Conservation (phyloP, 2,113 vertebrate species). For the Nothobranchius furzeri region DNA sequence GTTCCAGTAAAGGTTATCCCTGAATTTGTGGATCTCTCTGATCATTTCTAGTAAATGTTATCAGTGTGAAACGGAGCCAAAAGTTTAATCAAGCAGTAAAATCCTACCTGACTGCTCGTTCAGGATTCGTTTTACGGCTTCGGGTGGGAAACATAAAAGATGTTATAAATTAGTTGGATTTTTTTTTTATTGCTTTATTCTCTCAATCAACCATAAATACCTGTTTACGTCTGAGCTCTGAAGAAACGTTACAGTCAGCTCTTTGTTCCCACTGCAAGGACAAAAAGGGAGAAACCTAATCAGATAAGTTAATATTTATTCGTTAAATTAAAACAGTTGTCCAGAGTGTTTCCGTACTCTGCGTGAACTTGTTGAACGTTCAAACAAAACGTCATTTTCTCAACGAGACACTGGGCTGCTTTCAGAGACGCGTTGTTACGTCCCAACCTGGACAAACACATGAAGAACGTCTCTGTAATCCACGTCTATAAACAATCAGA, state of each 20-base stretch:
- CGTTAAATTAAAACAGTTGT: too few species aligned
- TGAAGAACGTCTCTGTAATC: too few species aligned
- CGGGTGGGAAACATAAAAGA: not conserved
- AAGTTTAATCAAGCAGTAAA: too few species aligned
- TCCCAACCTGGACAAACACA: slow-evolving; percentile 78
- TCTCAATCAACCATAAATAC: slow-evolving; percentile 34
- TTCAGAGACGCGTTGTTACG: slow-evolving; percentile 75
- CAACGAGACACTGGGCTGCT: slow-evolving; percentile 73
- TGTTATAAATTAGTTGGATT: not conserved
- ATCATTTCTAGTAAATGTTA: not conserved
- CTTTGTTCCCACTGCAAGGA: slow-evolving; percentile 59
- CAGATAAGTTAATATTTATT: too few species aligned
- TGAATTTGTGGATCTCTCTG: too few species aligned
- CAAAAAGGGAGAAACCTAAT: not conserved
- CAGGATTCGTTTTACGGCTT: slow-evolving; percentile 29
- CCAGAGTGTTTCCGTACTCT: slow-evolving; percentile 74
- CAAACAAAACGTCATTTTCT: slow-evolving; percentile 58
- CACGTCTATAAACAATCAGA: not conserved
- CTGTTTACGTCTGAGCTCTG: slow-evolving; percentile 29
- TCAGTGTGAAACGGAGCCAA: not conserved
- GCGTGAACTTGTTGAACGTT: slow-evolving; percentile 72
- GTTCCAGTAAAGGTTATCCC: too few species aligned
- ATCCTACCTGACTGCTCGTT: slow-evolving; percentile 56
- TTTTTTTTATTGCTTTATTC: slow-evolving; percentile 16
- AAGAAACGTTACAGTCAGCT: slow-evolving; percentile 60